Evolutionary conservation across 2,888 invertebrate species (phyloP), one percentile per base, ranked within the genome.

Genomic region (Leptarthrus brevirostris): DNA sequence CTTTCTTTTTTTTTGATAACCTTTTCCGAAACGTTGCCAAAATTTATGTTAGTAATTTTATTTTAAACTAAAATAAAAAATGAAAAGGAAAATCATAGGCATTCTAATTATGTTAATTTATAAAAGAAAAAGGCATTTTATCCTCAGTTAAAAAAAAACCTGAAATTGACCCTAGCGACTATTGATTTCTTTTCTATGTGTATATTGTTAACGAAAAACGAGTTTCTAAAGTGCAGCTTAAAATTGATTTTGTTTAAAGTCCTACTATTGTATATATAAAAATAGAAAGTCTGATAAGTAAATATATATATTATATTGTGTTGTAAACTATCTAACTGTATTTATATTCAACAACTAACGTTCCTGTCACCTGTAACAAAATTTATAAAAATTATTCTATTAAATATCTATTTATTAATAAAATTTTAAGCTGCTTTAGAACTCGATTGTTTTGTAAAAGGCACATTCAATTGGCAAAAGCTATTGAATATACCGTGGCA

Each of bases 11-110:
- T 64, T 61, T 49, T 73, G 34, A 72, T 72, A 53, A 54, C 56
- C 54, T 61, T 66, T 72, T 44, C 61, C 73, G 73, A 73, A 73
- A 73, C 73, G 64, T 47, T 61, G 73, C 73, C 73, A 64, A 73
- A 73, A 73, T 34, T n/a, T n/a, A n/a, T n/a, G n/a, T n/a, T n/a
- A n/a, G n/a, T n/a, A n/a, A n/a, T n/a, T n/a, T n/a, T n/a, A n/a
- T 58, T 64, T 8, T 10, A 64, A 47, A 14, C 18, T 61, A 64
- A n/a, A 18, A 44, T 36, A 56, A 24, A 12, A 40, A 12, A 40
- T 40, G n/a, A 40, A 40, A 3, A 40, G 12, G 12, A 40, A 40
- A 30, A n/a, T n/a, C n/a, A n/a, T n/a, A n/a, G n/a, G n/a, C n/a
- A n/a, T n/a, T 30, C 30, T 30, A 30, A 1, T 30, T 4, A 30